These are phyloP conservation scores for Platycercus adscitus DNA, from an alignment of 2,113 vertebrate species.

Conservation along the genomic window DNA sequence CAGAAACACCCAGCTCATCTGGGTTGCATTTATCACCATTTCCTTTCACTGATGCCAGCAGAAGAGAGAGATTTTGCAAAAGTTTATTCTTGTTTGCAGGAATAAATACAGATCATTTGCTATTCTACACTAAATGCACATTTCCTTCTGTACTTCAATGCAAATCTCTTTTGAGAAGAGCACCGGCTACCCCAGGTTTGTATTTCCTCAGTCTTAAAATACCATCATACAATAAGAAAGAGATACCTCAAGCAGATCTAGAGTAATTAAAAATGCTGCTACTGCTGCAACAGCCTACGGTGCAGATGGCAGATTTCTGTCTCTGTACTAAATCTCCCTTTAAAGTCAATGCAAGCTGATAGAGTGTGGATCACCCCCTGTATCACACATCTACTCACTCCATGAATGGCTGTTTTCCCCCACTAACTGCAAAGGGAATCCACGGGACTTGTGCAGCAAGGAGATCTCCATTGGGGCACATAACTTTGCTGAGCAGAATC, in stretches of 20 bases:
- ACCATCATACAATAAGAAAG: background rate
- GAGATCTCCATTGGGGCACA: background rate
- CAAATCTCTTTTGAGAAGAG: background rate
- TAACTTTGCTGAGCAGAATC: background rate
- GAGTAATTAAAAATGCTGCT: background rate
- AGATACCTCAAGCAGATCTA: background rate
- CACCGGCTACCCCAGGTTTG: background rate
- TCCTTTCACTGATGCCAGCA: background rate
- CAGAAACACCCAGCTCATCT: background rate
- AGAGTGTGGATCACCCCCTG: background rate
- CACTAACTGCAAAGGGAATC: background rate
- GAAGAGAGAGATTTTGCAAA: background rate
- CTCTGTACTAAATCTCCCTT: background rate
- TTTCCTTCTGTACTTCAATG: background rate
- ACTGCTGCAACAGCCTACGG: background rate
- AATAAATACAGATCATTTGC: background rate
- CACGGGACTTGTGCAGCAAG: background rate
- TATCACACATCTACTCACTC: accelerated
- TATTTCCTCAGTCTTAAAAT: background rate
- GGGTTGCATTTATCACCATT: background rate
- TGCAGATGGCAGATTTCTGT: background rate
- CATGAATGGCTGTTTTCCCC: background rate
- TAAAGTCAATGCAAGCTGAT: background rate
- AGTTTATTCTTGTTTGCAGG: background rate
- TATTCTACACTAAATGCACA: background rate